Conservation (phyloP, 2,888 invertebrate species). For the Exephanes ischioxanthus region DNA sequence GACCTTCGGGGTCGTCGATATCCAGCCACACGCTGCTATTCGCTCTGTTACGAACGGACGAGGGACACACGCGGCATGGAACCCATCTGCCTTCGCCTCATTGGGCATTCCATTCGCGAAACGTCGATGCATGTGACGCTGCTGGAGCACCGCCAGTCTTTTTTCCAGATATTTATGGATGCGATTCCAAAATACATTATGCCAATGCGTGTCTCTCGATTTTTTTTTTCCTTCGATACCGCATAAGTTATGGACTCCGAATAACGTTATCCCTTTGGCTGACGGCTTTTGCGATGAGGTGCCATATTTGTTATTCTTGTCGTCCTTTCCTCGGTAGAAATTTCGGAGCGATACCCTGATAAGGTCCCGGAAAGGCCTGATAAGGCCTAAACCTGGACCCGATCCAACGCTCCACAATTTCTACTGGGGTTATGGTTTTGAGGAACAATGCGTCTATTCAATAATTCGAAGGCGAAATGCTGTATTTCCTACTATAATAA, state of each 20-base stretch:
- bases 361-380: not conserved
- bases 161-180: conserved; percentile 73
- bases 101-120: conserved; percentile 78
- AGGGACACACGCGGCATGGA: conserved; percentile 53
- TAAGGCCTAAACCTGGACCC: not conserved
- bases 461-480: not conserved
- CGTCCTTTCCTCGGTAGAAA: not conserved
- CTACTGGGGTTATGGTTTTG: not conserved
- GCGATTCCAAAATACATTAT: conserved; percentile 64
- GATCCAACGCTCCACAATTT: not conserved
- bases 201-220: not conserved
- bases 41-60: conserved; percentile 37
- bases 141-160: conserved; percentile 64
- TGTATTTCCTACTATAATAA: not conserved
- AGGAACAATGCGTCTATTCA: not conserved
- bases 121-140: conserved; percentile 72
- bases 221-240: conserved; percentile 20
- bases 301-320: conserved; percentile 10
- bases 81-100: conserved; percentile 77
- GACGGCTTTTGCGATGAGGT: conserved; percentile 15
- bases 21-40: conserved; percentile 73
- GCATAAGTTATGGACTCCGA: conserved; percentile 14
- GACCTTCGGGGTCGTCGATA: conserved; percentile 52
- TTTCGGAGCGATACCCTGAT: not conserved
- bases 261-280: conserved; percentile 17